Conservation (phyloP, 2,797 vertebrate species). For the Kryptolebias ocellatus region DNA sequence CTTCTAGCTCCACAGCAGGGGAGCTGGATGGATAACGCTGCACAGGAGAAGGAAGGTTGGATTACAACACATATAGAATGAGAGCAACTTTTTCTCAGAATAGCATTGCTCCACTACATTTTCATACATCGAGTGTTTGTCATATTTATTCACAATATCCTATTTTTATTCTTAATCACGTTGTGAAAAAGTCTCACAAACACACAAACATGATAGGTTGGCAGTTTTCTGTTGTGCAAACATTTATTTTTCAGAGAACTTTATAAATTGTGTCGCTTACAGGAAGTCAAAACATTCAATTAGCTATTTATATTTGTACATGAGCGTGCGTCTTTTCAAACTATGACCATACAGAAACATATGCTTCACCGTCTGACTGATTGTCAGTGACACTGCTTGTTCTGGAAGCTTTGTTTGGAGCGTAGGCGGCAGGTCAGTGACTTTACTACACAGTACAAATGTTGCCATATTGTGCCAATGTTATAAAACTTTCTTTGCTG, state of each 20-base stretch:
- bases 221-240: slow-evolving; percentile 34
- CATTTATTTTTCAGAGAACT: slow-evolving; percentile 31
- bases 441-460: slow-evolving; percentile 39
- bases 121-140: background rate
- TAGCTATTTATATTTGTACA: background rate
- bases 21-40: background rate
- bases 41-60: background rate
- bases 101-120: background rate
- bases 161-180: background rate
- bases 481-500: slow-evolving; percentile 15
- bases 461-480: slow-evolving; percentile 15
- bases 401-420: slow-evolving; percentile 16
- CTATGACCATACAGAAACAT: background rate
- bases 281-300: slow-evolving; percentile 25
- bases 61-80: background rate
- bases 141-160: background rate
- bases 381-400: slow-evolving; percentile 5
- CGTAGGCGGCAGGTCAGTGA: slow-evolving; percentile 8
- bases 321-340: slow-evolving; percentile 6
- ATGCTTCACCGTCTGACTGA: slow-evolving; percentile 7
- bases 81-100: background rate
- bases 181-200: background rate
- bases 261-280: slow-evolving; percentile 34
- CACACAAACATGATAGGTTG: slow-evolving; percentile 4
- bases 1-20: background rate